These are phyloP conservation scores for Leucopternis melanops DNA, from an alignment of 2,113 vertebrate genomes.

Conservation along the genomic window DNA sequence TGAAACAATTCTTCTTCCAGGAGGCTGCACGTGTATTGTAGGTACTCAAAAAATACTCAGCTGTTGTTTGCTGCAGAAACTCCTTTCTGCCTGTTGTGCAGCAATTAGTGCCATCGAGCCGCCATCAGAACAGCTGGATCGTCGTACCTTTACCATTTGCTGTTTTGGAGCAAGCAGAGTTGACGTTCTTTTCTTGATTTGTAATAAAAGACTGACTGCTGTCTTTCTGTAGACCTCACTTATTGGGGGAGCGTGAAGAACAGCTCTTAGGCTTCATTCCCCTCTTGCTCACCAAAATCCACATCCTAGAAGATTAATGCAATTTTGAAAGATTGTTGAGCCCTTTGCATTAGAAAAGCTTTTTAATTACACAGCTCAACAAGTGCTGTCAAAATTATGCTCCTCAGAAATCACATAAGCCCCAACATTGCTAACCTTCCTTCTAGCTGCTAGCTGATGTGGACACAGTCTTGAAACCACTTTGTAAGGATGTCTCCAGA, in stretches of 20 bases:
- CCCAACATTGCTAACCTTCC: background rate
- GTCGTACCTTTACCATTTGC: background rate
- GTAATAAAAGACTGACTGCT: too few species aligned
- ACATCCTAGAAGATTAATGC: background rate
- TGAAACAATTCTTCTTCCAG: background rate
- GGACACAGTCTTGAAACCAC: background rate
- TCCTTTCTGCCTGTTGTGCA: background rate
- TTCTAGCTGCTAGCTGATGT: background rate
- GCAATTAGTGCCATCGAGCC: accelerated
- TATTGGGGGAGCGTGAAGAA: background rate
- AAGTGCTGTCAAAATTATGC: background rate
- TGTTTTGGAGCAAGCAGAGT: background rate
- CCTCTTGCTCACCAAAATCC: background rate
- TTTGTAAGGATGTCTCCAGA: background rate
- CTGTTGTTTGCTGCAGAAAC: background rate
- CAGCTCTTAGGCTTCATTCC: background rate
- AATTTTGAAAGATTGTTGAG: background rate
- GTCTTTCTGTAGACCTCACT: too few species aligned
- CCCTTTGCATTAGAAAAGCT: background rate
- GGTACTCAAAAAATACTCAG: background rate
- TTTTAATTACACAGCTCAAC: background rate
- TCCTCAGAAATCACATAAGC: background rate
- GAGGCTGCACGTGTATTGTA: background rate
- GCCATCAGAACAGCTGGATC: background rate
- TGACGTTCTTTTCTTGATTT: background rate